A percentile compares a stretch with the other conserved stretches of the same genome.
These are phyloP conservation scores for Gadus chalcogrammus DNA, from an alignment of 2,113 vertebrate species.

Conservation along the genomic window DNA sequence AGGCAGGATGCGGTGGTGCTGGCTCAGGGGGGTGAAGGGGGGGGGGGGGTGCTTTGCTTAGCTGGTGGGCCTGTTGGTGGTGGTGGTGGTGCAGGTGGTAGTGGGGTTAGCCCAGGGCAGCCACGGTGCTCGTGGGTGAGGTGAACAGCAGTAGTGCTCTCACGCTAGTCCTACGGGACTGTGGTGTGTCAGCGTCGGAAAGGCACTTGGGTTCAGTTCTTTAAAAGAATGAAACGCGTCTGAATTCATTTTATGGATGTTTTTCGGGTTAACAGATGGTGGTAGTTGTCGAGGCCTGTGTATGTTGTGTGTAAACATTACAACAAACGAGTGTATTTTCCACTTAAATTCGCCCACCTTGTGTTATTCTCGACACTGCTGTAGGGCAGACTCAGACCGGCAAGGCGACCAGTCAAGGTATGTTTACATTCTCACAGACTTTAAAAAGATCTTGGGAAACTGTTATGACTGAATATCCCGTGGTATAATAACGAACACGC, in stretches of 20 bases:
- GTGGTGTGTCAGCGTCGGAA: conserved; percentile 14
- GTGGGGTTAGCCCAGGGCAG: too few species aligned
- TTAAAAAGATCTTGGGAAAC: conserved; percentile 15
- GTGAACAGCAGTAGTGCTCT: neutral
- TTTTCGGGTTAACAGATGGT: neutral
- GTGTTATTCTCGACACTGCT: conserved; percentile 60
- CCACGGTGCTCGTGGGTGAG: neutral
- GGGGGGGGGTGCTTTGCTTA: neutral
- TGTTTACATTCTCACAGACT: conserved; percentile 46
- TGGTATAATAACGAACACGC: conserved; percentile 41
- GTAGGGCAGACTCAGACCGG: conserved; percentile 76
- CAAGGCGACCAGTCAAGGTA: conserved; percentile 78
- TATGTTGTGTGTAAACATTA: neutral
- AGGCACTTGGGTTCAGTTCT: neutral
- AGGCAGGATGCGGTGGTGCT: conserved; percentile 10
- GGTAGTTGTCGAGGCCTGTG: neutral
- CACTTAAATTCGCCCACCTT: conserved; percentile 42
- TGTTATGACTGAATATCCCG: conserved; percentile 6
- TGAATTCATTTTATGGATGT: neutral
- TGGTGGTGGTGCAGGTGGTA: neutral
- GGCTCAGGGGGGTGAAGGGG: neutral
- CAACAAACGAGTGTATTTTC: neutral
- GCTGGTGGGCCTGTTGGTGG: neutral
- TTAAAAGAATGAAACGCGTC: neutral
- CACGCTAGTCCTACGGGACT: neutral